Percentiles rank a stretch among this genome's conserved stretches.
Conservation (phyloP, 1,140 invertebrate species). For the Saccostrea cuccullata region DNA sequence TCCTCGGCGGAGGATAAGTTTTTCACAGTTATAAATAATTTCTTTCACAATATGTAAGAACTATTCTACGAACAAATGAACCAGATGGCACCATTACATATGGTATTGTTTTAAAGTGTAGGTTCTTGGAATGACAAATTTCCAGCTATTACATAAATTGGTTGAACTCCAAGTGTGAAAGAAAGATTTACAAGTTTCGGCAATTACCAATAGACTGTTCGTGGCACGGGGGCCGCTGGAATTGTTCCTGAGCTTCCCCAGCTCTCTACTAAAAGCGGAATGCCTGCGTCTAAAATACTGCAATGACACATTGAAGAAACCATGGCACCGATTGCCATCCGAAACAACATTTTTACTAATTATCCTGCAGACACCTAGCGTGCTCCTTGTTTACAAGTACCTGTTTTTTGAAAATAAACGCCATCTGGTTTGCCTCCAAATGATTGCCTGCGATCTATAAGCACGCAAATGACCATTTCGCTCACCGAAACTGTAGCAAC, state of each 20-base stretch:
- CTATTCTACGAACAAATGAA: slow-evolving; percentile 6
- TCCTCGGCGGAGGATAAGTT: not conserved
- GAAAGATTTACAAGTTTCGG: slow-evolving; percentile 36
- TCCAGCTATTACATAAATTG: slow-evolving; percentile 42
- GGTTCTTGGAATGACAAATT: slow-evolving; percentile 40
- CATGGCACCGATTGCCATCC: slow-evolving; percentile 21
- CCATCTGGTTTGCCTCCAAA: slow-evolving; percentile 44
- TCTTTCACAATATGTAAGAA: slow-evolving; percentile 31
- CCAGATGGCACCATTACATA: slow-evolving; percentile 28
- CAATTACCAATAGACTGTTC: slow-evolving; percentile 31
- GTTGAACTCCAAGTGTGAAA: slow-evolving; percentile 38
- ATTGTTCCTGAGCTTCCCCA: not conserved
- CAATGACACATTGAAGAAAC: slow-evolving; percentile 34
- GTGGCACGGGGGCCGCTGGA: not conserved
- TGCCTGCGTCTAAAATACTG: not conserved
- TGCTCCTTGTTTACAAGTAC: not conserved
- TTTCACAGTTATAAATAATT: slow-evolving; percentile 37
- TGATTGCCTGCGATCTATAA: slow-evolving; percentile 41
- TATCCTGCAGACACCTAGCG: slow-evolving; percentile 39
- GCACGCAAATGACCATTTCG: slow-evolving; percentile 50
- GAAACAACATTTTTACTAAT: slow-evolving; percentile 39
- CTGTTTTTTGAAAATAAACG: slow-evolving; percentile 34
- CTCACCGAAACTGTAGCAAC: slow-evolving; percentile 11
- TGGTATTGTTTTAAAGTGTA: slow-evolving; percentile 35
- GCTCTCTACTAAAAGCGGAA: not conserved